Percentiles rank a stretch among this genome's conserved stretches.
These are phyloP conservation scores for Bombylius discolor DNA, from an alignment of 2,888 invertebrate genomes.

Conservation along the genomic window DNA sequence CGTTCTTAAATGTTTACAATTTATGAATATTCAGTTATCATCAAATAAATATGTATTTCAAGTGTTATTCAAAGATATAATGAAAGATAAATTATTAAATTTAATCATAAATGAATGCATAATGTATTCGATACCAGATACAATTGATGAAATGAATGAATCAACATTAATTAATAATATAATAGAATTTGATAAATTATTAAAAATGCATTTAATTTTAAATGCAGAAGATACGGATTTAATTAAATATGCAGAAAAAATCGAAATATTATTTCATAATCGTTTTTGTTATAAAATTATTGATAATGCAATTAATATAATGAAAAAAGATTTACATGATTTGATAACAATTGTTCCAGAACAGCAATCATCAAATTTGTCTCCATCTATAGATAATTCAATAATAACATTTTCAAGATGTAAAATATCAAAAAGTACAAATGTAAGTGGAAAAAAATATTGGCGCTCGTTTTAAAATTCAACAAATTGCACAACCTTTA, in stretches of 20 bases:
- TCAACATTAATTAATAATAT: conserved; percentile 54
- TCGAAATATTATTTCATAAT: conserved; percentile 62
- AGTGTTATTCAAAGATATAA: conserved; percentile 41
- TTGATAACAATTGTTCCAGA: conserved; percentile 47
- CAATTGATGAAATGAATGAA: conserved; percentile 52
- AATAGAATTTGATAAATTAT: conserved; percentile 48
- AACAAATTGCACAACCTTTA: too few species aligned
- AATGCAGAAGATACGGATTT: conserved; percentile 43
- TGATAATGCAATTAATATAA: conserved; percentile 53
- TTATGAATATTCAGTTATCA: conserved; percentile 29
- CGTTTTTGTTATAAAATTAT: conserved; percentile 61
- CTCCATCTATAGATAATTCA: conserved; percentile 18
- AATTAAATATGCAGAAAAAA: conserved; percentile 55
- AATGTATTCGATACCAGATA: conserved; percentile 61
- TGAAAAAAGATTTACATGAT: conserved; percentile 69
- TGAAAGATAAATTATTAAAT: conserved; percentile 47
- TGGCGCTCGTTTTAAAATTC: too few species aligned
- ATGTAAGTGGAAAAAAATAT: conserved; percentile 24
- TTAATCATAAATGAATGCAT: conserved; percentile 61
- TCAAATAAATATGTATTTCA: conserved; percentile 26
- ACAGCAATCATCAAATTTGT: conserved; percentile 8
- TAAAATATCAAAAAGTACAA: conserved; percentile 34
- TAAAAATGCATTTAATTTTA: conserved; percentile 46
- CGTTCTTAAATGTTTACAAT: conserved; percentile 23
- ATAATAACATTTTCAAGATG: conserved; percentile 29